These are phyloP conservation scores for Olivierus martensii DNA, from an alignment of 1,140 invertebrate genomes.

Conservation along the genomic window DNA sequence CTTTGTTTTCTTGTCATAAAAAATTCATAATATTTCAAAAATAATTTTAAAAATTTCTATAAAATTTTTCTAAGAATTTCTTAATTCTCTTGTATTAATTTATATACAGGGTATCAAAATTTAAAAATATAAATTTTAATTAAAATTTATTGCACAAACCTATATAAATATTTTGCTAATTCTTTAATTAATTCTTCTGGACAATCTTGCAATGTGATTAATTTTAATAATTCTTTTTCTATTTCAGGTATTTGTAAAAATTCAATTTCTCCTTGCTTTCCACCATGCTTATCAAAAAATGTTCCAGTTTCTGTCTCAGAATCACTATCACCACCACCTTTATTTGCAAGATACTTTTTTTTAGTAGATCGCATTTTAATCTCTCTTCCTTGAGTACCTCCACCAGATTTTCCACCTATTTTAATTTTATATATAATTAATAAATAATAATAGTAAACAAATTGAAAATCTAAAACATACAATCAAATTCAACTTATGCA, in stretches of 20 bases:
- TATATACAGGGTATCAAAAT: no score
- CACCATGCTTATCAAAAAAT: constrained; percentile 31
- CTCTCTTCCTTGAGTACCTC: constrained; percentile 82
- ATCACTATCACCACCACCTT: constrained; percentile 40
- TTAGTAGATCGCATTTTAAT: constrained; percentile 91
- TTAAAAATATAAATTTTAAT: no score
- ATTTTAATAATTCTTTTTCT: constrained; percentile 43
- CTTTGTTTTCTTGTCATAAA: no score
- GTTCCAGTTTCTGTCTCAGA: constrained; percentile 32
- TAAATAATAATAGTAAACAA: no score
- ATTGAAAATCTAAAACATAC: no score
- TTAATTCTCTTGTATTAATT: no score
- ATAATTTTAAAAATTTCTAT: no score
- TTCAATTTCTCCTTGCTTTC: constrained; percentile 36
- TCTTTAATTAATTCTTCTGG: constrained; percentile 30
- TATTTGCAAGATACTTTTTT: constrained; percentile 40
- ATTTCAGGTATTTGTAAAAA: constrained; percentile 55
- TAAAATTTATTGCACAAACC: constrained; percentile 1
- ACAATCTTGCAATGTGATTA: constrained; percentile 36
- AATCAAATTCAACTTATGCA: no score
- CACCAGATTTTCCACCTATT: constrained; percentile 55
- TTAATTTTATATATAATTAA: no score
- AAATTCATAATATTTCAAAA: no score
- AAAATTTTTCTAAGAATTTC: no score
- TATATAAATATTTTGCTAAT: constrained; percentile 5